A percentile compares a stretch with the other conserved stretches of the same genome.
phyloP scores from a whole-genome alignment of 2,888 invertebrate species.

The Athalia circularis region DNA sequence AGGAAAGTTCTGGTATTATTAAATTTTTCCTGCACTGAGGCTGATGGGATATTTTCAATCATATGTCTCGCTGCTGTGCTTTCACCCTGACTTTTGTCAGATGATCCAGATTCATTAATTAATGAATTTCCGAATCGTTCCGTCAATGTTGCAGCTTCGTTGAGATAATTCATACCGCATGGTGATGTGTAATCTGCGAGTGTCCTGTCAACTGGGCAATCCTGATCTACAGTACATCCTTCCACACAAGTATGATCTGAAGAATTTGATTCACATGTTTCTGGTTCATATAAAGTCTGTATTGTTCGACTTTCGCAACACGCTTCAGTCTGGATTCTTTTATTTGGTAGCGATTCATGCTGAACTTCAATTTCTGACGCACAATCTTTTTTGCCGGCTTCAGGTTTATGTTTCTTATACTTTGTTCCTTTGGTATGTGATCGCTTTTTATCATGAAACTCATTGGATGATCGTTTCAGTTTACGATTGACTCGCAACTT shows the following conservation, averaged over 20 bases:
- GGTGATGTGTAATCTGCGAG: neutral
- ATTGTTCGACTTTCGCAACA: neutral
- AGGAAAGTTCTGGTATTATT: conserved; percentile 16
- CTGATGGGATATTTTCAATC: neutral
- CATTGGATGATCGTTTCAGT: neutral
- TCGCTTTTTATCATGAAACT: conserved; percentile 2
- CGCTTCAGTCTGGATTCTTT: conserved; percentile 14
- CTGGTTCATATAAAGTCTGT: neutral
- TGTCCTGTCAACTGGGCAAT: neutral
- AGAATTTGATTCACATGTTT: neutral
- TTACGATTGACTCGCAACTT: conserved; percentile 7
- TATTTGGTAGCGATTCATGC: conserved; percentile 16
- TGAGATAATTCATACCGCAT: neutral
- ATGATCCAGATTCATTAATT: neutral
- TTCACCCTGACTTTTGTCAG: neutral
- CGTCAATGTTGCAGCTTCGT: neutral
- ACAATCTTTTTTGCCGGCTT: neutral
- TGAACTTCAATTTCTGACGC: neutral
- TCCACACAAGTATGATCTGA: neutral
- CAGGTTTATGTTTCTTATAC: neutral
- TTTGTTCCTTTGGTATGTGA: neutral
- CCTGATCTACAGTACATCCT: neutral
- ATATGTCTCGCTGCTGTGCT: too few relatives aligned
- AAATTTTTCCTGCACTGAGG: neutral
- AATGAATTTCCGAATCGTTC: neutral